Evolutionary conservation across 2,113 vertebrate genomes (phyloP).

Genomic region (Casuarius casuarius): DNA sequence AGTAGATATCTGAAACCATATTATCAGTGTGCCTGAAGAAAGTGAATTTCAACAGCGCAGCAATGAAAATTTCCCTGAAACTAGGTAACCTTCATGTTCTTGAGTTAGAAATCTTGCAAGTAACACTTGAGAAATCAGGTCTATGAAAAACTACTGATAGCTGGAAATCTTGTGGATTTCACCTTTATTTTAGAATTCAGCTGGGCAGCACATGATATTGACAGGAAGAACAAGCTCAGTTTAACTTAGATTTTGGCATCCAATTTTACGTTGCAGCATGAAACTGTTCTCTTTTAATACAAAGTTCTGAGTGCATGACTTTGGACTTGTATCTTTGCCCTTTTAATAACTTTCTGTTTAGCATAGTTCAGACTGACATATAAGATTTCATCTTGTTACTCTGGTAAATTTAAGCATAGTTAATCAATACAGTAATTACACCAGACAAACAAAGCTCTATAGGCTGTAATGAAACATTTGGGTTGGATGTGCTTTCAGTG

Average conservation of each 20-base stretch:
- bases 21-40: neutral
- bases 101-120: neutral
- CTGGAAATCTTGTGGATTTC: too few relatives aligned
- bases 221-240: neutral
- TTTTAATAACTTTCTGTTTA: neutral
- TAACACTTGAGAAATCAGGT: neutral
- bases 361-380: neutral
- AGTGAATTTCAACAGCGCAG: neutral
- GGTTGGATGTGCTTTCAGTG: neutral
- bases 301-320: neutral
- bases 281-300: neutral
- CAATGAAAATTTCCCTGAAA: neutral
- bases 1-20: neutral
- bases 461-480: neutral
- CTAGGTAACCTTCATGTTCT: neutral
- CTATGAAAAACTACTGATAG: neutral
- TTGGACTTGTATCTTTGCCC: neutral
- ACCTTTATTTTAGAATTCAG: neutral
- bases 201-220: neutral
- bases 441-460: neutral
- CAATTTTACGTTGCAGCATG: neutral
- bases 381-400: neutral
- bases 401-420: neutral
- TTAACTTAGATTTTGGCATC: neutral
- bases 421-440: slow-evolving; percentile 1